Base-by-base conservation (phyloP, 2,113 vertebrate genomes). In the Leiothrix lutea region DNA sequence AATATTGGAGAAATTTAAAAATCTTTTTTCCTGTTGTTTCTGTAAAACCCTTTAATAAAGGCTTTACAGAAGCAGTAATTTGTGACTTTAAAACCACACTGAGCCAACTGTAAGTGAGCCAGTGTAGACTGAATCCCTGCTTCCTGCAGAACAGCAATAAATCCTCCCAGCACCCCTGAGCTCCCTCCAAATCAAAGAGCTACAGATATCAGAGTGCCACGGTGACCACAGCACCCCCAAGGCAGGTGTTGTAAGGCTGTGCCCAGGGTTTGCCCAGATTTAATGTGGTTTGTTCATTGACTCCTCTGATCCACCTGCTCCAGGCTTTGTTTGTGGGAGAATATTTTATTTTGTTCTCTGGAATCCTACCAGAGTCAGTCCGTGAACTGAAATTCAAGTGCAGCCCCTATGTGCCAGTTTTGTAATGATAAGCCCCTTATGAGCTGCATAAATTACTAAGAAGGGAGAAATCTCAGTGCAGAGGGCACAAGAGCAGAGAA, bases 111-210 rank as follows among this genome's bases (percentile, higher is more conserved):
- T 89, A 90, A 80, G 36, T 0, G 0, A 88, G 56, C 58, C 86
- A 94, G 58, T 18, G 38, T 42, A 66, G 71, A 42, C 35, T 70
- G 58, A 72, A 83, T 57, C 53, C 71, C 88, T 72, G 54, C 53
- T 71, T 88, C 67, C 80, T 66, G 51, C 72, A 71, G 75, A 90
- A 83, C 33, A 84, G 69, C 90, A 88, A 61, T 88, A 90, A 93
- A 88, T 88, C 80, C 47, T 94, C 56, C 80, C 51, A 54, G 35
- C 22, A n/a, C 31, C 28, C 13, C 33, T 24, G 38, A 9, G 54
- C 26, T 86, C 60, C 17, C 35, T 64, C 56, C 56, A 35, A 58
- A 66, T 29, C 62, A 53, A 28, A 40, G 69, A 81, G 69, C 47
- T 61, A 17, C 28, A 73, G 69, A 38, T 42, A 8, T n/a, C 45